These are phyloP conservation scores for Zonitis immaculata DNA, from an alignment of 2,888 invertebrate genomes.

Conservation along the genomic window DNA sequence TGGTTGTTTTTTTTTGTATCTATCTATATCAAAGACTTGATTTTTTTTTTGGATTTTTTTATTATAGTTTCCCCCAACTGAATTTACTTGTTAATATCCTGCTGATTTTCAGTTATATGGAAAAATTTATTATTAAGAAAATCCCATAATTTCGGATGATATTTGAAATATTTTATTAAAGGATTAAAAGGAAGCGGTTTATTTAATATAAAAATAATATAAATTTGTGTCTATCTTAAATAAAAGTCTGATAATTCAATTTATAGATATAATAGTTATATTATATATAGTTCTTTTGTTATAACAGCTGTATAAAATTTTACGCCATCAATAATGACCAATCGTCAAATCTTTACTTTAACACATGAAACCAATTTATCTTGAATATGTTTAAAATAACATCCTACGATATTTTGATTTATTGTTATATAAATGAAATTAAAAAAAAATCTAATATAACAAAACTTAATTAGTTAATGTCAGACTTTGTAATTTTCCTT, in stretches of 20 bases:
- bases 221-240: neutral
- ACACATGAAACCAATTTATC: slow-evolving; percentile 10
- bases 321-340: slow-evolving; percentile 9
- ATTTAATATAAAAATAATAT: slow-evolving; percentile 1
- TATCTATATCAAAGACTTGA: slow-evolving; percentile 5
- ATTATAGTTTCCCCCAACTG: too few species aligned
- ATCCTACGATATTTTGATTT: neutral
- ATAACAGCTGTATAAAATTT: slow-evolving; percentile 14
- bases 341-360: slow-evolving; percentile 14
- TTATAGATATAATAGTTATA: neutral
- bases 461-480: neutral
- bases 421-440: neutral
- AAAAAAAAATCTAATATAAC: neutral
- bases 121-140: slow-evolving; percentile 19
- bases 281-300: slow-evolving; percentile 5
- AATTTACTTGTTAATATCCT: slow-evolving; percentile 19
- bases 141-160: slow-evolving; percentile 10
- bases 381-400: slow-evolving; percentile 2
- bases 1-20: slow-evolving; percentile 17
- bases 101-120: slow-evolving; percentile 21
- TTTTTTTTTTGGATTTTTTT: slow-evolving; percentile 5
- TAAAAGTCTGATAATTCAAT: neutral
- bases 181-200: slow-evolving; percentile 1
- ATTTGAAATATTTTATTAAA: too few species aligned
- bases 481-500: too few species aligned